Evolutionary conservation across 2,113 vertebrate species (phyloP), one percentile per base, ranked within the genome.

Genomic region (Aegotheles bennettii): DNA sequence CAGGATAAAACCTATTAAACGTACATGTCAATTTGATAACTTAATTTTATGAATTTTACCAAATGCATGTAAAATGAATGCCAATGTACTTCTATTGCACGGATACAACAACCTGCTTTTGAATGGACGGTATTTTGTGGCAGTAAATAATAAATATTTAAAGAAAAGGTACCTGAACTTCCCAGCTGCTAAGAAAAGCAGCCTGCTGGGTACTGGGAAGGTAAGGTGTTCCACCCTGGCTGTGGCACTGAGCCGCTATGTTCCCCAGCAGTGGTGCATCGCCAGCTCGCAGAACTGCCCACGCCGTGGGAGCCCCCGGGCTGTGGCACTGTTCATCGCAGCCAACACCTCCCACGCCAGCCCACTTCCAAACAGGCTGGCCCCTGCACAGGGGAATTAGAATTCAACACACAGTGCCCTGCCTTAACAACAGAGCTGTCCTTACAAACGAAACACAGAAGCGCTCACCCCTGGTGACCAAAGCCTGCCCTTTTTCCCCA

Each of bases 391-490:
- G 21, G 74, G 47, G 51, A 75, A 96, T 95, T 95, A 93, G 94
- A 85, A 97, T 97, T 89, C 96, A 91, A 31, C 69, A 47, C 94
- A 51, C 85, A 42, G 76, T 10, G 43, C 76, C 70, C 35, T 87
- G 85, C 61, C 90, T 77, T 81, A 47, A 95, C 82, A 96, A 94
- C 67, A 83, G 54, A 63, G 67, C 81, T 76, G 60, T 29, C 74
- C 94, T 89, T 50, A 88, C 69, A 73, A 94, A 93, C 79, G 79
- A 24, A 64, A 93, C 63, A 61, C 42, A 90, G 63, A 89, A 78
- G 40, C 11, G 5, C 68, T 94, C 60, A 11, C 64, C 54, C 85
- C 56, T 1, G 2, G 63, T 80, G 87, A 91, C 74, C 84, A 69
- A 56, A 91, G 81, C 38, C 61, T 95, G 92, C 80, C 78, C 79